phyloP scores from a whole-genome alignment of 1,140 invertebrate genomes.

The Cydia pomonella region DNA sequence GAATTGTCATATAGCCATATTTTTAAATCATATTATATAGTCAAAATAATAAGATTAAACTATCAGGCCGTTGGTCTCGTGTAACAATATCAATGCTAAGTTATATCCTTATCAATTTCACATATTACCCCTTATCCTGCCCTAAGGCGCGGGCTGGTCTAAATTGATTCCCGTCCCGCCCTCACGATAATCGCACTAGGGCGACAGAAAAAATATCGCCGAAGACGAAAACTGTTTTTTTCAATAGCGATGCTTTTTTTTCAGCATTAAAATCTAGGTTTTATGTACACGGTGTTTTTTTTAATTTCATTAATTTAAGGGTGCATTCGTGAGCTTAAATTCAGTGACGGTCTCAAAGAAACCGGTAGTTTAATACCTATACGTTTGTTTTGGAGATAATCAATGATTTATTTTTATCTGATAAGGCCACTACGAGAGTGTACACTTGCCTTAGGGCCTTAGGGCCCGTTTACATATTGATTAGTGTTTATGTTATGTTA shows the following conservation, averaged over 20 bases:
- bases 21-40: neutral
- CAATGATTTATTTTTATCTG: too few species aligned
- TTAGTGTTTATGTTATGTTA: too few species aligned
- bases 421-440: too few species aligned
- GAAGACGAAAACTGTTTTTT: neutral
- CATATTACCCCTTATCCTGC: slow-evolving; percentile 18
- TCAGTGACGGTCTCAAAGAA: too few species aligned
- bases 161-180: slow-evolving; percentile 29
- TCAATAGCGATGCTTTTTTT: neutral
- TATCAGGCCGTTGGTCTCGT: neutral
- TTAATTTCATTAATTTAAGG: too few species aligned
- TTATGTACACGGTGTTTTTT: too few species aligned
- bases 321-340: too few species aligned
- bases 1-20: too few species aligned
- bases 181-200: slow-evolving; percentile 28
- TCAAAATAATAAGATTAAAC: neutral
- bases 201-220: neutral
- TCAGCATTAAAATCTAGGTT: neutral
- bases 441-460: too few species aligned
- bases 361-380: too few species aligned
- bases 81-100: slow-evolving; percentile 30
- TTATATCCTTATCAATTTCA: slow-evolving; percentile 33
- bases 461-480: too few species aligned
- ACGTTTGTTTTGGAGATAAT: too few species aligned
- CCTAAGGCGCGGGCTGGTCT: slow-evolving; percentile 28